Evolutionary conservation across 2,113 vertebrate species (phyloP).

Genomic region (Bujurquina vittata): DNA sequence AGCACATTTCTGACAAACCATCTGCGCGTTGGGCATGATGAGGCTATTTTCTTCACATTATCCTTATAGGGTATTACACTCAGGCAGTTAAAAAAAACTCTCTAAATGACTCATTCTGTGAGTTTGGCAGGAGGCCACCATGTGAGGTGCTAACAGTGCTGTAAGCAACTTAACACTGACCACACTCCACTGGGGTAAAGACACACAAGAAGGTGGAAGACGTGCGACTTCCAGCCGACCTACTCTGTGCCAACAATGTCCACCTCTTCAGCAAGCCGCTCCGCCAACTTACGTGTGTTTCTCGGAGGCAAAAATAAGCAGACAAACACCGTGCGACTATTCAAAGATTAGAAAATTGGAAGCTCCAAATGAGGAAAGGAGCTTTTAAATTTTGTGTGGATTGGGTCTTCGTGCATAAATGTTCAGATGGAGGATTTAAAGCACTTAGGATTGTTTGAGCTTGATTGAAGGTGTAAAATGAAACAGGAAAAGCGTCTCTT

Average conservation of each 20-base stretch:
- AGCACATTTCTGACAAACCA: constrained; percentile 56
- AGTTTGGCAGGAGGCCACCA: background rate
- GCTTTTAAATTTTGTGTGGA: background rate
- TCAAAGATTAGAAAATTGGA: background rate
- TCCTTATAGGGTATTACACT: background rate
- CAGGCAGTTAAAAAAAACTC: background rate
- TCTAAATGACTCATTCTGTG: background rate
- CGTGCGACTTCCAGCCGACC: background rate
- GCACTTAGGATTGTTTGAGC: background rate
- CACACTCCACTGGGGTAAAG: background rate
- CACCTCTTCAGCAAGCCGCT: constrained; percentile 8
- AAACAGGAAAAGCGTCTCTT: background rate
- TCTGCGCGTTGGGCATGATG: constrained; percentile 53
- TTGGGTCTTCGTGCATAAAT: background rate
- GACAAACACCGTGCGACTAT: background rate
- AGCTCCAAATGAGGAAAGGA: background rate
- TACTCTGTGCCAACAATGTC: constrained; percentile 8
- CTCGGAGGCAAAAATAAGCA: constrained; percentile 7
- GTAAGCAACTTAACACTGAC: background rate
- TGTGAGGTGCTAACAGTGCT: constrained; percentile 10
- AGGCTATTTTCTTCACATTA: constrained; percentile 13
- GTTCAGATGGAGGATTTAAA: background rate
- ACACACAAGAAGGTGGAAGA: background rate
- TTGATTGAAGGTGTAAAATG: background rate
- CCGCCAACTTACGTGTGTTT: constrained; percentile 8